Base-by-base conservation (phyloP, 2,113 vertebrate genomes). In the Centropus bengalensis region DNA sequence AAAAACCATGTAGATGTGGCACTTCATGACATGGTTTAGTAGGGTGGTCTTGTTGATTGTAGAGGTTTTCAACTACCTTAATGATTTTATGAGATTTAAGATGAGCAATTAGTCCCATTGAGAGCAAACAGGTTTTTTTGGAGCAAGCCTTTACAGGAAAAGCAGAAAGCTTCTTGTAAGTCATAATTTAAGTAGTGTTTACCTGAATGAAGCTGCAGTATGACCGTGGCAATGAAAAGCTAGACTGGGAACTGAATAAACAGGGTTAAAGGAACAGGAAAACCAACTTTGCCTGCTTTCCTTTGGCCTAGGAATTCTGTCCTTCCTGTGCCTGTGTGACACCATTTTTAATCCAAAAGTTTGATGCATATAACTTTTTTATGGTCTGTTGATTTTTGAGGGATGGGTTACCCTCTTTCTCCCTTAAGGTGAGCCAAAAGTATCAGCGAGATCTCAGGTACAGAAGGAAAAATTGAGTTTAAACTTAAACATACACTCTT, bases 361-460 rank as follows among this genome's bases (percentile, higher is more conserved):
- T 38, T 55, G 22, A 28, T 23, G 23, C 56, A 8, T 52, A 0
- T 71, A 81, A 59, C 10, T 7, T 74, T 69, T 86, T 52, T 45
- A 52, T 22, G 2, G 42, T 22, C 24, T 19, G 5, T 16, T 75
- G 20, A 12, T 21, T 70, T 36, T 4, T 2, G 6, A 6, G 14
- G 8, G 12, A 40, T 45, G 33, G 49, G 59, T 47, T 8, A 0
- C 7, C 7, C 20, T 7, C 8, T 4, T 4, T 6, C 20, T 19
- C 15, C 24, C 28, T 36, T 13, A 28, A 74, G 3, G 1, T 71
- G 13, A 88, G 17, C 24, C 27, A 71, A 36, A 73, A 92, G 24
- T 30, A 38, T 66, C 66, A 74, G 21, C 7, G 38, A 69, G 12
- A 23, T 59, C 30, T 68, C 44, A 15, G 26, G 38, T 66, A 51